These are phyloP conservation scores for Jordanella pulchra DNA, from an alignment of 2,797 vertebrate genomes.

Conservation along the genomic window DNA sequence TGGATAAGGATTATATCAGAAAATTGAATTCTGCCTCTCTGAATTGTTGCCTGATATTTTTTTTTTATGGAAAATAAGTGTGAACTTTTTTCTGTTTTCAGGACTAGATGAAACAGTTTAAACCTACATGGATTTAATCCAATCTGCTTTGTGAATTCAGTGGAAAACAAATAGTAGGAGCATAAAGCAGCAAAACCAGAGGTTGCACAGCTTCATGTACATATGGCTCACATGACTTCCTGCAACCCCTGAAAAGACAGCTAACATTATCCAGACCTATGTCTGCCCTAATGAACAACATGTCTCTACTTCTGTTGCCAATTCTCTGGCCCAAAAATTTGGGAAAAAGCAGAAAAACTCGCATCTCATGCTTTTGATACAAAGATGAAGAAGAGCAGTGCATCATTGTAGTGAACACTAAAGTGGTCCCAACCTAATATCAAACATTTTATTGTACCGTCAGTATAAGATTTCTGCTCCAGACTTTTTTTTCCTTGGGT, in stretches of 20 bases:
- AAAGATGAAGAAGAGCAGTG: conserved; percentile 22
- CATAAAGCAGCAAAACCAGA: no score
- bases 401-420: conserved; percentile 45
- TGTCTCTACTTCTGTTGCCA: conserved; percentile 42
- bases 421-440: conserved; percentile 67
- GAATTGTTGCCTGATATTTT: background rate
- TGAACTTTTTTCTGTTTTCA: background rate
- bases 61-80: background rate
- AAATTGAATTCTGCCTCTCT: background rate
- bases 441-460: conserved; percentile 57
- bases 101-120: background rate
- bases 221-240: conserved; percentile 41
- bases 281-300: conserved; percentile 35
- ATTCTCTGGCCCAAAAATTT: conserved; percentile 36
- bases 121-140: background rate
- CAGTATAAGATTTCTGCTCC: conserved; percentile 41
- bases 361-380: conserved; percentile 23
- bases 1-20: background rate
- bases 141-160: background rate
- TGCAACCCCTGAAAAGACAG: conserved; percentile 34
- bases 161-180: background rate
- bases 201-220: conserved; percentile 3
- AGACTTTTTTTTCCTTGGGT: conserved; percentile 50
- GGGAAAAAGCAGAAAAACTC: conserved; percentile 23
- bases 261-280: conserved; percentile 53